Conservation (phyloP, 2,888 invertebrate genomes). For the Pristionchus entomophagus region DNA sequence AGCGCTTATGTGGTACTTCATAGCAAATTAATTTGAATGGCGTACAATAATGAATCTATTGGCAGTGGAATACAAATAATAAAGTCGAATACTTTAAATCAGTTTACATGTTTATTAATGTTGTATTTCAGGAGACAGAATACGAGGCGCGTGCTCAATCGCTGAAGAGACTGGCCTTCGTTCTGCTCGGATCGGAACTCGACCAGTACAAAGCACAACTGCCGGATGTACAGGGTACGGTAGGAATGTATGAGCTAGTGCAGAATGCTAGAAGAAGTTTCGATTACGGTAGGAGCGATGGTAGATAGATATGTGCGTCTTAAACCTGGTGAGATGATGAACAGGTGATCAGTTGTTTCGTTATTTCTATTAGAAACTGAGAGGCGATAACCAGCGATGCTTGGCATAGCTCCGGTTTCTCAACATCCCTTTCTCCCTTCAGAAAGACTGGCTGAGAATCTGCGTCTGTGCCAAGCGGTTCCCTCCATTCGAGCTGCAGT, state of each 20-base stretch:
- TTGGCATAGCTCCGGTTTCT: not conserved
- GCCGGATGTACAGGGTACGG: constrained; percentile 75
- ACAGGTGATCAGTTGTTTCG: not conserved
- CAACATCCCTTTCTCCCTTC: constrained; percentile 57
- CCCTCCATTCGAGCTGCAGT: constrained; percentile 87
- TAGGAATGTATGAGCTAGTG: not conserved
- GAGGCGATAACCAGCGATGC: too few species aligned
- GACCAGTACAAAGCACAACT: constrained; percentile 75
- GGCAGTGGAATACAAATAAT: too few species aligned
- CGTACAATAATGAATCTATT: too few species aligned
- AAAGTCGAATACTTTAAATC: too few species aligned
- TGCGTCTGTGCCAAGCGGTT: constrained; percentile 84
- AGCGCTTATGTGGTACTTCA: too few species aligned
- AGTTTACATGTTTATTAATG: constrained; percentile 20
- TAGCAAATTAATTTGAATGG: too few species aligned
- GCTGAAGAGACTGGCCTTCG: constrained; percentile 74
- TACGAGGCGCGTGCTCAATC: constrained; percentile 74
- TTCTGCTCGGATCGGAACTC: constrained; percentile 72
- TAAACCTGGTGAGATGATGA: not conserved
- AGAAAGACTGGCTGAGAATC: constrained; percentile 89
- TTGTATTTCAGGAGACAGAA: constrained; percentile 67
- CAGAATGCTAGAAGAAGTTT: too few species aligned
- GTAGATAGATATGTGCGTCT: too few species aligned
- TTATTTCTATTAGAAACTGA: not conserved
- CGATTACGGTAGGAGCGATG: too few species aligned